These are phyloP conservation scores for Rhadina sibilatrix DNA, from an alignment of 2,113 vertebrate species.

Conservation along the genomic window DNA sequence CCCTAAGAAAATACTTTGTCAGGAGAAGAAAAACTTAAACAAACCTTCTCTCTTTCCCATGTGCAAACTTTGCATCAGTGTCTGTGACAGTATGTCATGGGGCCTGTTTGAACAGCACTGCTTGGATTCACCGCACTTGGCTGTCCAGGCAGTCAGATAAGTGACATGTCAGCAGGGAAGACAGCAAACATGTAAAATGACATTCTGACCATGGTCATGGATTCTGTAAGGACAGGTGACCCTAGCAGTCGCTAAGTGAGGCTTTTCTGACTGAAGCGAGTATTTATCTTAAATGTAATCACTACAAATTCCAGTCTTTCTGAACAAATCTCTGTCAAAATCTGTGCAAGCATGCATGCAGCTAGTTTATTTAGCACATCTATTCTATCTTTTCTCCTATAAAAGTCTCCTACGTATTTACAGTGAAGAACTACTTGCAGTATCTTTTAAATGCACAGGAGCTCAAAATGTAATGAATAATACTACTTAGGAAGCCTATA, in stretches of 20 bases:
- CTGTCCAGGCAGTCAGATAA: slow-evolving; percentile 22
- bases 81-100: slow-evolving; percentile 3
- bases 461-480: background rate
- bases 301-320: background rate
- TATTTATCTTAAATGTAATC: background rate
- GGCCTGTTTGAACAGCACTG: slow-evolving; percentile 42
- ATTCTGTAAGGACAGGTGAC: background rate
- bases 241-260: background rate
- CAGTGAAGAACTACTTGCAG: background rate
- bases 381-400: background rate
- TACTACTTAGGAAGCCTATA: background rate
- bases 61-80: slow-evolving; percentile 45
- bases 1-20: slow-evolving; percentile 47
- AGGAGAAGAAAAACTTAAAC: slow-evolving; percentile 1
- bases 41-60: background rate
- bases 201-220: background rate
- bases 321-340: background rate
- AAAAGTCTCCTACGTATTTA: background rate
- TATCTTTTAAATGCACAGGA: background rate
- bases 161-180: slow-evolving; percentile 13
- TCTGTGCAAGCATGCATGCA: background rate
- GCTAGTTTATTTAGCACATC: background rate
- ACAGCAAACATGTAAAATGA: background rate
- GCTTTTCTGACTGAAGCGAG: background rate
- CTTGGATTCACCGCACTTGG: slow-evolving; percentile 36